Conservation (phyloP, 2,888 invertebrate species). For the Dasypolia templi region DNA sequence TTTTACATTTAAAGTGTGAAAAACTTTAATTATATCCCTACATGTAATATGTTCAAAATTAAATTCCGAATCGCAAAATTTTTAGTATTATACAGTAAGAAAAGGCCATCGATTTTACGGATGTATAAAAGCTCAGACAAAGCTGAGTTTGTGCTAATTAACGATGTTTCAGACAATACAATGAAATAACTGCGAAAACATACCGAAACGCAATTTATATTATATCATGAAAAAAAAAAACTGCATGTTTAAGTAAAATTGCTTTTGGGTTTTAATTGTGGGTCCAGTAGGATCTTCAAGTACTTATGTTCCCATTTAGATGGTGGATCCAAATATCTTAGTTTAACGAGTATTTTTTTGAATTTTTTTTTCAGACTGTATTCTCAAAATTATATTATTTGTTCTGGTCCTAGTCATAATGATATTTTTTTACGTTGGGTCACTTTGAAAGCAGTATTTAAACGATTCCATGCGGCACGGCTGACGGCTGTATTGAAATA, state of each 20-base stretch:
- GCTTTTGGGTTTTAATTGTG: neutral
- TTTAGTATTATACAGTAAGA: conserved; percentile 9
- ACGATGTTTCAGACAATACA: neutral
- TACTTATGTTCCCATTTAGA: neutral
- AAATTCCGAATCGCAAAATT: no score
- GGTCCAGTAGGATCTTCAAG: neutral
- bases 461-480: conserved; percentile 2
- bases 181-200: neutral
- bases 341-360: neutral
- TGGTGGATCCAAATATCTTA: neutral
- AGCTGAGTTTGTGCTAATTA: neutral
- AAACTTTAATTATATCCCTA: no score
- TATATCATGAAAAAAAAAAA: no score
- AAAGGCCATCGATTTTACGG: conserved; percentile 15
- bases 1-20: no score
- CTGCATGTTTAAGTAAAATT: neutral
- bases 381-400: neutral
- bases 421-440: neutral
- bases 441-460: neutral
- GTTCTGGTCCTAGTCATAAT: neutral
- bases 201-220: neutral
- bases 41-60: no score
- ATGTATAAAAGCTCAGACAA: neutral
- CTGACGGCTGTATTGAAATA: conserved; percentile 19
- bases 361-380: neutral